A percentile compares a stretch with the other conserved stretches of the same genome.
Evolutionary conservation across 2,113 vertebrate species (phyloP).

Genomic region (Todiramphus chloris): DNA sequence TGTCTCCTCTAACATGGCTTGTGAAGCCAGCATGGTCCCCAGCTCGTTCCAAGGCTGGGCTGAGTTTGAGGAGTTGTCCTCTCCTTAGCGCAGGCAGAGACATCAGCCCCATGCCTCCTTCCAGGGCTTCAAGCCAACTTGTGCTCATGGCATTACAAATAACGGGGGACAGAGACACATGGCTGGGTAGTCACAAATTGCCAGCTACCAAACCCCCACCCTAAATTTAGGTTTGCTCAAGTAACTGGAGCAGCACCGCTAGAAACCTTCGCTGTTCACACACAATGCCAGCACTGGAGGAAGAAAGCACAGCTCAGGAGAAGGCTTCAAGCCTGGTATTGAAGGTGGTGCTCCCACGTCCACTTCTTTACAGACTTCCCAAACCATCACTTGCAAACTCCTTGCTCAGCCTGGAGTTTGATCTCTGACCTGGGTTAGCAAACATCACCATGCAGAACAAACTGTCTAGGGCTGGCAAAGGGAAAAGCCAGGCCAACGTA

Average conservation of each 20-base stretch:
- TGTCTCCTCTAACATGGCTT: neutral
- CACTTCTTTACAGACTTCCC: neutral
- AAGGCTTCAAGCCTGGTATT: neutral
- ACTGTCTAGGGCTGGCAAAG: neutral
- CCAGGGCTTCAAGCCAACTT: neutral
- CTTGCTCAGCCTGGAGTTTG: neutral
- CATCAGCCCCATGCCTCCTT: neutral
- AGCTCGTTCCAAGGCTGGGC: neutral
- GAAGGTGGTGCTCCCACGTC: neutral
- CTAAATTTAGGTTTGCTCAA: neutral
- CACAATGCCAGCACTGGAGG: neutral
- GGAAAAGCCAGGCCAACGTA: neutral
- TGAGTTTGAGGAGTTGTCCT: neutral
- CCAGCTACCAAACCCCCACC: rapidly evolving
- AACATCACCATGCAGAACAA: neutral
- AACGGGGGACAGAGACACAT: rapidly evolving
- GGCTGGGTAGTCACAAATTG: neutral
- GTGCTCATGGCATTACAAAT: neutral
- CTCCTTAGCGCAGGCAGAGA: neutral
- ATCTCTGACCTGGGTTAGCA: neutral
- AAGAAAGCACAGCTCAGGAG: neutral
- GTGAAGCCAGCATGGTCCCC: neutral
- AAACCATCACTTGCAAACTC: neutral
- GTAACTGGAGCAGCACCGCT: neutral
- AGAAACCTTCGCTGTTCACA: neutral